Base-by-base conservation (phyloP, 2,797 vertebrate species). In the Phoxinus dragarum region DNA sequence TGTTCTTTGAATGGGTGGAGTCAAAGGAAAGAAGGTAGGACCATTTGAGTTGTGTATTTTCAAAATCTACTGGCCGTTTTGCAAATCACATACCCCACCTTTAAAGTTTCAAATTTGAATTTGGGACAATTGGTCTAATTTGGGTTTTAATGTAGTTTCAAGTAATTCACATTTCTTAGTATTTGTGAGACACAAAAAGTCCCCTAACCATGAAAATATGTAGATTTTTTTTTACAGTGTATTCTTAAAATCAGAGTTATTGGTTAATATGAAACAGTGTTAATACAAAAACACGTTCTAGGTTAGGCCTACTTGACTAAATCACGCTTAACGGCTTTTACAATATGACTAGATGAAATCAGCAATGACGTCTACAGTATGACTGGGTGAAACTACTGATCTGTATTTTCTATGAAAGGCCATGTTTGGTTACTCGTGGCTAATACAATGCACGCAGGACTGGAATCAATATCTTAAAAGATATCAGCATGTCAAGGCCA, bases 401-500 rank as follows among this genome's bases (percentile, higher is more conserved):
- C 64, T 66, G 14, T 76, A 56, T n/a, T 34, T 56, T 56, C 36
- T n/a, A 56, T 38, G 56, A 56, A 76, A 76, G 11, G 14, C 23
- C 21, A 56, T 14, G 36, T 76, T 38, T 38, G 6, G 21, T 38
- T 76, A 36, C 52, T 76, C 52, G 23, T 12, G 9, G 21, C 21
- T 56, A 9, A 56, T 14, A 38, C 5, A 80, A 54, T 14, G 36
- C 14, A 80, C 23, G 61, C 59, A 66, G 6, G 40, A 47, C 66
- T 16, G 4, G 38, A 72, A 72, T 19, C 68, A 59, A 42, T 72
- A 42, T 82, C 38, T 83, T 34, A 64, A 82, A 69, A 47, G 38
- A 84, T 81, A 86, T 84, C 68, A 84, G 69, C 38, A 27, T 44
- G 16, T 80, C 67, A 77, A 40, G 6, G 3, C n/a, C 79, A 44